phyloP scores from a whole-genome alignment of 2,113 vertebrate species.

The Chaetura pelagica region DNA sequence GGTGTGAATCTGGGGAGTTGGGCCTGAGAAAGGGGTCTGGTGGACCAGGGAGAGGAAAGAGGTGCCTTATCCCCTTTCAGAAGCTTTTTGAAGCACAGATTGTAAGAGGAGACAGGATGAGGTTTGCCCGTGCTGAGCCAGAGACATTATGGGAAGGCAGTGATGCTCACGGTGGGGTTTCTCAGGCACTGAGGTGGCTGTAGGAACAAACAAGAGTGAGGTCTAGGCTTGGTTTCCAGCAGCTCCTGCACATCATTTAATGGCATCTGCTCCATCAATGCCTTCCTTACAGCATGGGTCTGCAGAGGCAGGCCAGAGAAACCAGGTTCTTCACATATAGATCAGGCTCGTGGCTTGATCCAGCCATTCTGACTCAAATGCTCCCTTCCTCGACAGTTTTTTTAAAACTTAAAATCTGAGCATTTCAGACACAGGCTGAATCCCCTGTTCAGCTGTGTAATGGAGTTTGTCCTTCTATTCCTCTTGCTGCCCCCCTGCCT shows the following conservation, averaged over 20 bases:
- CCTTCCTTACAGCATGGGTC: not conserved
- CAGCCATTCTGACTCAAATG: not conserved
- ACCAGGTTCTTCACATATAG: not conserved
- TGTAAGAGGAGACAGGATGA: not conserved
- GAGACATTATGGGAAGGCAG: not conserved
- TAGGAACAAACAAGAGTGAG: not conserved
- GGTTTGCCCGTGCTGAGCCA: rapidly evolving
- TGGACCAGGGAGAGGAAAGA: not conserved
- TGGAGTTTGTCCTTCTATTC: not conserved
- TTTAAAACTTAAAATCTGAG: not conserved
- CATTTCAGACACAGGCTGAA: not conserved
- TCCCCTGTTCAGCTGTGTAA: not conserved
- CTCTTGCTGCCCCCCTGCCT: not conserved
- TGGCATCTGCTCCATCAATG: not conserved
- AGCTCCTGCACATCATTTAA: not conserved
- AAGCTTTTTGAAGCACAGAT: not conserved
- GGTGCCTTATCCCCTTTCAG: not conserved
- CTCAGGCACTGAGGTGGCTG: not conserved
- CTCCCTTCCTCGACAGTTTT: not conserved
- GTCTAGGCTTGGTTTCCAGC: not conserved
- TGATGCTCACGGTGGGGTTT: not conserved
- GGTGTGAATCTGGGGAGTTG: not conserved
- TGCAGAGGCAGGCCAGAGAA: not conserved
- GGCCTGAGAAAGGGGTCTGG: not conserved
- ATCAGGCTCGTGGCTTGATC: not conserved